Evolutionary conservation across 2,888 invertebrate species (phyloP).

Genomic region (Silvanus unidentatus): DNA sequence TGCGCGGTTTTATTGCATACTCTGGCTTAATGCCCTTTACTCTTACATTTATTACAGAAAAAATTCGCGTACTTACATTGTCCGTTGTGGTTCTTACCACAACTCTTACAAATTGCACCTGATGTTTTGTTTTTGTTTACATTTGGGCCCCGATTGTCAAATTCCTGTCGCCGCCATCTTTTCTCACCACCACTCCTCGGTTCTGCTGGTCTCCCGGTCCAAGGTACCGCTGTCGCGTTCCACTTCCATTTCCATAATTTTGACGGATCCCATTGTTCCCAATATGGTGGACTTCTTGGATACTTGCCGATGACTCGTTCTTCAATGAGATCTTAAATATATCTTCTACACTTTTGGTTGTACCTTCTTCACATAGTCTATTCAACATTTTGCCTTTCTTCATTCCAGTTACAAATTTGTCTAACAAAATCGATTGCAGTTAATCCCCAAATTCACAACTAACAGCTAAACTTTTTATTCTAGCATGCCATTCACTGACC

Average conservation of each 20-base stretch:
- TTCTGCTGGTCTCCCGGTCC: neutral
- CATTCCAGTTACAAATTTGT: constrained; percentile 19
- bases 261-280: neutral
- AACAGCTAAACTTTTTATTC: constrained; percentile 19
- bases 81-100: constrained; percentile 5
- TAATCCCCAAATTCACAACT: constrained; percentile 22
- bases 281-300: neutral
- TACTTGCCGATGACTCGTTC: constrained; percentile 3
- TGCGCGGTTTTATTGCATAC: neutral
- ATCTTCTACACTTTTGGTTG: neutral
- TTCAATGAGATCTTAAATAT: constrained; percentile 1
- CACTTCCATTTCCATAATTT: too few relatives aligned
- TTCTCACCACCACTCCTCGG: neutral
- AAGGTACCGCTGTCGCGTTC: neutral
- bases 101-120: constrained; percentile 3
- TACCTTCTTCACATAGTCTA: constrained; percentile 18
- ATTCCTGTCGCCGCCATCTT: neutral
- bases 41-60: neutral
- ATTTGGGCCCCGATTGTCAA: neutral
- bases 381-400: constrained; percentile 15
- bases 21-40: neutral
- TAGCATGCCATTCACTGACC: constrained; percentile 18
- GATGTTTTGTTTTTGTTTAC: neutral
- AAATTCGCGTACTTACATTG: constrained; percentile 1
- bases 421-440: constrained; percentile 13